Base-by-base conservation (phyloP, 2,888 invertebrate genomes). In the Amblyjoppa proteus region DNA sequence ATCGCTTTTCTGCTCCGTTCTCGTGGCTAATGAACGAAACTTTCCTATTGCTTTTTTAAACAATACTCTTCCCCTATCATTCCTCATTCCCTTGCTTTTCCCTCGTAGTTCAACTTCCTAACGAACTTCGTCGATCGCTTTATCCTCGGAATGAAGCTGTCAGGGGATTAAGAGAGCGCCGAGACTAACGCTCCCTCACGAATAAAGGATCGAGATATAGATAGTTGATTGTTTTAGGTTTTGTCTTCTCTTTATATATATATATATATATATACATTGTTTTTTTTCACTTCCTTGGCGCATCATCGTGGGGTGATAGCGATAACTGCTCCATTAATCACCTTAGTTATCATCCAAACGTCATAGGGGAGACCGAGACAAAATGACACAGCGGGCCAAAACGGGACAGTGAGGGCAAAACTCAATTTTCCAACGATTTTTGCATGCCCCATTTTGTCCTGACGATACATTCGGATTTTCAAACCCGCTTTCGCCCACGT, bases 21-120 rank as follows among this genome's bases (percentile, higher is more conserved):
- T 81, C 82, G 83, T 87, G 79, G 81, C 86, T 90, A 90, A 90
- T 90, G 88, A 91, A 90, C 87, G 74, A 87, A 91, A 90, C 90
- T 90, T 90, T 89, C 81, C 86, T 89, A 89, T 90, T 90, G 88
- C 89, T 89, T 90, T 90, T 90, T 89, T 89, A 89, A 90, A 89
- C 89, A 89, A 89, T 90, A 85, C 87, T 85, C 84, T 81, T 81
- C 13, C 56, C 20, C 79, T 74, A 38, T 75, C 71, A 51, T 56
- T 7, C 68, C 49, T 58, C 38, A 13, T 61, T 75, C 73, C 20
- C 76, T 68, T 68, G 64, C 73, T 80, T 83, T 49, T 61, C 80
- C 68, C 79, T 85, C 41, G 78, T 74, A 86, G 87, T 87, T 88
- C 86, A 90, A 89, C 88, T 90, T 90, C 73, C 79, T 87, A 90